phyloP scores from a whole-genome alignment of 2,797 vertebrate genomes.

The Prunella strophiata region DNA sequence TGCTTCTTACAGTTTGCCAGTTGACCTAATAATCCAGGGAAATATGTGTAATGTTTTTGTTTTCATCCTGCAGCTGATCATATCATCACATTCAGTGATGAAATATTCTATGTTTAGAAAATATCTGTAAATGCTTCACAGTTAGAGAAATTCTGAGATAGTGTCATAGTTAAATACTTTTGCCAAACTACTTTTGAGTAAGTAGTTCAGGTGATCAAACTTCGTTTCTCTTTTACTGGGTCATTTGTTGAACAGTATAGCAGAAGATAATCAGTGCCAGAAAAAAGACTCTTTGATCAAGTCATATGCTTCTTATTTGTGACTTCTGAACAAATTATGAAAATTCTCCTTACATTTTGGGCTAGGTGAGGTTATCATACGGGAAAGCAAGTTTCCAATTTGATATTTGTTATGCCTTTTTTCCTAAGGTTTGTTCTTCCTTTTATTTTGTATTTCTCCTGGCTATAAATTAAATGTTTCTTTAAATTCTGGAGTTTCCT shows the following conservation, averaged over 20 bases:
- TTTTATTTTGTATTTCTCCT: background rate
- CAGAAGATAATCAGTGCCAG: background rate
- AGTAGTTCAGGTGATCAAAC: background rate
- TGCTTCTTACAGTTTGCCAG: background rate
- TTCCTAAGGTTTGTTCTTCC: background rate
- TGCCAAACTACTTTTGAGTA: background rate
- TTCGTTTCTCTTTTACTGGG: background rate
- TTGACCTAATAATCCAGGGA: background rate
- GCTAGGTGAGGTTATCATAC: background rate
- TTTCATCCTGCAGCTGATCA: background rate
- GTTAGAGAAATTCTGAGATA: background rate
- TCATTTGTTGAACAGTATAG: background rate
- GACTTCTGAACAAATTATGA: background rate
- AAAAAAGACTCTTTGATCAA: background rate
- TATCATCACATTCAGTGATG: background rate
- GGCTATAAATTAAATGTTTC: background rate
- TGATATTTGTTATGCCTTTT: background rate
- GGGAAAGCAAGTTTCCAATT: background rate
- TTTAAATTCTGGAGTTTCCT: background rate
- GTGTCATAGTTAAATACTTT: background rate
- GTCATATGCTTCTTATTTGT: background rate
- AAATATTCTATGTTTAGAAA: background rate
- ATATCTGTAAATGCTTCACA: background rate
- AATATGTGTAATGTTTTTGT: background rate
- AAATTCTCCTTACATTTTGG: background rate